Evolutionary conservation across 1,140 invertebrate species (phyloP).

Genomic region (Helicoverpa armigera): DNA sequence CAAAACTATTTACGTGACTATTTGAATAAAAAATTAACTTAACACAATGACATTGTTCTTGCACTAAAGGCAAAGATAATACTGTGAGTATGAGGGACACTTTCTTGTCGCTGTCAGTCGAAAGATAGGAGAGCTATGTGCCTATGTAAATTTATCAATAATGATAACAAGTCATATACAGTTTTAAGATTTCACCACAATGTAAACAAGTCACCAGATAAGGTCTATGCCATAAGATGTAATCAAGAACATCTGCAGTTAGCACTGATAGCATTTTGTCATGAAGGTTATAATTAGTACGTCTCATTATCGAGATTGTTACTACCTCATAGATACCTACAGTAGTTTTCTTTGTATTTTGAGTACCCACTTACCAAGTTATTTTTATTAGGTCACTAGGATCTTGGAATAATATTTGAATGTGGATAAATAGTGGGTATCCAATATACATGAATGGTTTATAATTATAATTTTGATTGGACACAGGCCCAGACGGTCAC

Average conservation of each 20-base stretch:
- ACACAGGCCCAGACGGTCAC: neutral
- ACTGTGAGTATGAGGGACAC: conserved; percentile 73
- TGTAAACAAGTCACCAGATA: conserved; percentile 76
- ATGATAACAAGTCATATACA: conserved; percentile 80
- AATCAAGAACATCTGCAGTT: conserved; percentile 46
- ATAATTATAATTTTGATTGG: neutral
- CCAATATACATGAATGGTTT: too few species aligned
- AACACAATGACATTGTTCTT: conserved; percentile 62
- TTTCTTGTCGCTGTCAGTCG: conserved; percentile 75
- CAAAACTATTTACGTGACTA: conserved; percentile 58
- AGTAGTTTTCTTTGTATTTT: too few species aligned
- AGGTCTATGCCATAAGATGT: conserved; percentile 55
- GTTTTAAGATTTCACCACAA: conserved; percentile 74
- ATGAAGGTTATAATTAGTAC: neutral
- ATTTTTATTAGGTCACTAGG: too few species aligned
- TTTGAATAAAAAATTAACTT: conserved; percentile 49
- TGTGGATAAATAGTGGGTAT: too few species aligned
- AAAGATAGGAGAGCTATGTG: conserved; percentile 73
- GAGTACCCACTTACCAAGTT: too few species aligned
- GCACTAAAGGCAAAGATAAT: conserved; percentile 69
- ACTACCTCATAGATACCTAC: neutral
- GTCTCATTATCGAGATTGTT: neutral
- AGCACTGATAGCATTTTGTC: conserved; percentile 10
- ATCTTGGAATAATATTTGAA: too few species aligned
- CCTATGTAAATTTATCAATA: conserved; percentile 81